Evolutionary conservation across 2,888 invertebrate species (phyloP), one percentile per base, ranked within the genome.

Genomic region (Acrobasis suavella): DNA sequence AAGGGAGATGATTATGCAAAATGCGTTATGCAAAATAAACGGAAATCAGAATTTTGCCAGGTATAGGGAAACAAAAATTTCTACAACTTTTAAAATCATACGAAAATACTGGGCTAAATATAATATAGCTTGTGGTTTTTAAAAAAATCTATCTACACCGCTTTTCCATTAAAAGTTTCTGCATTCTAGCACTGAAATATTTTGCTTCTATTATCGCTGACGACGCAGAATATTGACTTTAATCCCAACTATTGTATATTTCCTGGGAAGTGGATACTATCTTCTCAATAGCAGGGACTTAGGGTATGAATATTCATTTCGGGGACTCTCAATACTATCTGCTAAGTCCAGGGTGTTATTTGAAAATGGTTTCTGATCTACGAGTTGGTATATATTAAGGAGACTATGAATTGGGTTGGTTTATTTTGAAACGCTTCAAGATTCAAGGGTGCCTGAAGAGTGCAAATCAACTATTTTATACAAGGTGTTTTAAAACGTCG

Each of bases 291-390:
- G 17, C 12, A n/a, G 42, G 56, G 56, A 46, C 14, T 56, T 22
- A 55, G 16, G 32, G 39, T 16, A 56, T 56, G 56, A 56, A 56
- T 56, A 56, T 56, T 56, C 56, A 56, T 42, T 46, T 56, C 42
- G 42, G 17, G n/a, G 14, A 22, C 17, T 9, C 15, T 32, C 55
- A 55, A 55, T 55, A 56, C 16, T 42, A 56, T 56, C 42, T 56
- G 39, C 9, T 37, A 46, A 56, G 55, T 17, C 55, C 55, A 56
- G 39, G 55, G 55, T 38, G 39, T 56, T 56, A 56, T 39, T 56
- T 16, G 55, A 5, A 56, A 56, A 56, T 39, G n/a, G 16, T 39
- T 9, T 46, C 14, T 39, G 17, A 42, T 6, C 39, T 16, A 6
- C 12, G 42, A 39, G 55, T 39, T 56, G 16, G 55, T 32, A 39